These are phyloP conservation scores for Caenorhabditis imperialis DNA, from an alignment of 2,888 invertebrate genomes.

Conservation along the genomic window DNA sequence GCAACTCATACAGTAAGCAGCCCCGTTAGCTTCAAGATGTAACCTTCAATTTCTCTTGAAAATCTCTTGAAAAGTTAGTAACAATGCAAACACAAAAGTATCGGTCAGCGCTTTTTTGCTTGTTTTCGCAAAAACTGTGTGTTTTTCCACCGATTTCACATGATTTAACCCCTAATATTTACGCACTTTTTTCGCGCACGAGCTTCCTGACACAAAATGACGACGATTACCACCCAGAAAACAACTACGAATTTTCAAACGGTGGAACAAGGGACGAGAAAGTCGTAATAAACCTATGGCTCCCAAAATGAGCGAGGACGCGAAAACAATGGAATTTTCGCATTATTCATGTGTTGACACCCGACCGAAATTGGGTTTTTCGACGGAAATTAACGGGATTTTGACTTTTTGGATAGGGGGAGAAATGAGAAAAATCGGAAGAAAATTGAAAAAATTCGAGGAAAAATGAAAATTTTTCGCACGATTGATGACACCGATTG, in stretches of 20 bases:
- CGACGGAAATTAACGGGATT: background rate
- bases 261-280: background rate
- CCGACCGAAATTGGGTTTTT: constrained; percentile 10
- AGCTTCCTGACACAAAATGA: too few relatives aligned
- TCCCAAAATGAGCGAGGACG: background rate
- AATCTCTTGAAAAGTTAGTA: too few relatives aligned
- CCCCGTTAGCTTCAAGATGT: too few relatives aligned
- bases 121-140: constrained; percentile 15
- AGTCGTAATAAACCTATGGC: constrained; percentile 18
- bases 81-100: background rate
- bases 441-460: background rate
- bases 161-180: constrained; percentile 9
- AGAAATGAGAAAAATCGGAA: background rate
- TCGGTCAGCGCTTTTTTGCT: constrained; percentile 20
- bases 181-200: too few relatives aligned
- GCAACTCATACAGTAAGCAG: too few relatives aligned
- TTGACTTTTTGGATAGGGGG: background rate
- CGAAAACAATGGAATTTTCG: constrained; percentile 15
- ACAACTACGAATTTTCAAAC: too few relatives aligned
- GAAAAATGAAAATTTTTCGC: background rate
- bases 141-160: constrained; percentile 20
- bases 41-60: too few relatives aligned
- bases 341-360: constrained; percentile 42
- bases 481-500: background rate
- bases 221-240: too few relatives aligned